Evolutionary conservation across 2,797 vertebrate genomes (phyloP).

Genomic region (Protonibea diacanthus): DNA sequence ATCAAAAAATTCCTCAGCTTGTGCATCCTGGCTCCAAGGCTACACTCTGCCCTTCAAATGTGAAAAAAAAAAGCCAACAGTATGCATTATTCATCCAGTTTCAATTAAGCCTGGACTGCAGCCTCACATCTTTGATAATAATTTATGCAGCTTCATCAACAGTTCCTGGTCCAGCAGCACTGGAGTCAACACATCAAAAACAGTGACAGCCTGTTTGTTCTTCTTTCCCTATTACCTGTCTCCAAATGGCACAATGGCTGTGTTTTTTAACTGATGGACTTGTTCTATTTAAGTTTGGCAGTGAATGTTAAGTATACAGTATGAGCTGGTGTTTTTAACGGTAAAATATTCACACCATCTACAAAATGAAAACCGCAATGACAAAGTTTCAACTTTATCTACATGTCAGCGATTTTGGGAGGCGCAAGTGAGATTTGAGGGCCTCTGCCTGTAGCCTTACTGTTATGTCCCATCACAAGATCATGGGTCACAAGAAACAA

Average conservation of each 20-base stretch:
- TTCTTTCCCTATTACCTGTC: constrained; percentile 41
- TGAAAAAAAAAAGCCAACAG: constrained; percentile 37
- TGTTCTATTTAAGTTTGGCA: not conserved
- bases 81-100: constrained; percentile 81
- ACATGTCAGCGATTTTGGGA: not conserved
- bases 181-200: constrained; percentile 74
- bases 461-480: not conserved
- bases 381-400: not conserved
- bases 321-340: not conserved
- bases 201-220: constrained; percentile 65
- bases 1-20: constrained; percentile 51
- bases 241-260: constrained; percentile 39
- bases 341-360: not conserved
- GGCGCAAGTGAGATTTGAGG: no score
- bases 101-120: constrained; percentile 75
- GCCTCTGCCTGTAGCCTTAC: no score
- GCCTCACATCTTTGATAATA: constrained; percentile 73
- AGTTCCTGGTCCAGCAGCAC: constrained; percentile 65
- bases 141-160: constrained; percentile 76
- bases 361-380: not conserved
- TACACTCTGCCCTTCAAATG: constrained; percentile 65
- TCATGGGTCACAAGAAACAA: not conserved
- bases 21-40: constrained; percentile 50
- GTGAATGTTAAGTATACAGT: not conserved
- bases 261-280: constrained; percentile 2